Conservation (phyloP, 2,888 invertebrate genomes). For the Catocala nupta region DNA sequence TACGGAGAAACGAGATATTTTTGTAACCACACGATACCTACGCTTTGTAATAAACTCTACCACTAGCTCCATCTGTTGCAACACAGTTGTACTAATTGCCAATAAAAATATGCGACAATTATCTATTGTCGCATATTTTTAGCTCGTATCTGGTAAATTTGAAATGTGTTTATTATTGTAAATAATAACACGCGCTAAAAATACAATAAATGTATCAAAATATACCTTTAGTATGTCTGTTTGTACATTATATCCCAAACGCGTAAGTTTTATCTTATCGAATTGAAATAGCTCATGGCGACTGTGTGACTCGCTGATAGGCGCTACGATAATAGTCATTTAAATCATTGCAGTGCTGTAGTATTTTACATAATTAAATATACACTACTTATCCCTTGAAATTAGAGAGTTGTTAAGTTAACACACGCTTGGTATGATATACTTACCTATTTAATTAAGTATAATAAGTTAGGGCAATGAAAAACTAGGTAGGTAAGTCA, state of each 20-base stretch:
- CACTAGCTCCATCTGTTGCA: slow-evolving; percentile 70
- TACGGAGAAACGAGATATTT: slow-evolving; percentile 75
- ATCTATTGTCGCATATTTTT: background rate
- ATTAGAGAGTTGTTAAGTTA: background rate
- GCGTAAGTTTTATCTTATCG: slow-evolving; percentile 48
- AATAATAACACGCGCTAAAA: background rate
- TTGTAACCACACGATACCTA: slow-evolving; percentile 59
- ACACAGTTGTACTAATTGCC: slow-evolving; percentile 35
- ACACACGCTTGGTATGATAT: too few species aligned
- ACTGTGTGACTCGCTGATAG: slow-evolving; percentile 29
- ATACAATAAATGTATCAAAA: background rate
- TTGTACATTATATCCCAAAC: slow-evolving; percentile 16
- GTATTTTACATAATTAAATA: background rate
- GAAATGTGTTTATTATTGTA: background rate
- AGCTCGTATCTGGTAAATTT: background rate
- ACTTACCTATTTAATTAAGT: too few species aligned
- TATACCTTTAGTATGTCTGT: background rate
- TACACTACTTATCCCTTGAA: background rate
- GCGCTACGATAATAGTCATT: slow-evolving; percentile 5
- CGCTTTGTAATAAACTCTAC: slow-evolving; percentile 38
- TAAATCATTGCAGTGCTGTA: background rate
- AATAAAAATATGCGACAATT: too few species aligned
- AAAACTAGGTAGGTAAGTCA: too few species aligned
- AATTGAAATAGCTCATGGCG: slow-evolving; percentile 38
- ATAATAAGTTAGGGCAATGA: too few species aligned